Conservation (phyloP, 2,888 invertebrate genomes). For the Syritta pipiens region DNA sequence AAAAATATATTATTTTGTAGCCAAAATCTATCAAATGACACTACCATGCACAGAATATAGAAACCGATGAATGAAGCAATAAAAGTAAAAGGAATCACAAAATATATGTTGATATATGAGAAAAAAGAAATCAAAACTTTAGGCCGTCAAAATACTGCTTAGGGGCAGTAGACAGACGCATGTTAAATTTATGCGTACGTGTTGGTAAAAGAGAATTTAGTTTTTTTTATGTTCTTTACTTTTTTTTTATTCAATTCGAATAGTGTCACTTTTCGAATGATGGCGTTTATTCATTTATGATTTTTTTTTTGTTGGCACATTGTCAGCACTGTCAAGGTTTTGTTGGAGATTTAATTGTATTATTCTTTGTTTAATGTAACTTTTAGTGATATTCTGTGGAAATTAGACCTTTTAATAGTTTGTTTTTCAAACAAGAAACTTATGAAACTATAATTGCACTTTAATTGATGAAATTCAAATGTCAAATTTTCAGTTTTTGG, state of each 20-base stretch:
- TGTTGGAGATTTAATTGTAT: conserved; percentile 6
- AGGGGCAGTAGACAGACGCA: not conserved
- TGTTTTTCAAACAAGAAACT: no score
- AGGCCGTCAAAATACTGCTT: not conserved
- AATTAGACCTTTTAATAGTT: not conserved
- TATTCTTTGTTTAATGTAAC: no score
- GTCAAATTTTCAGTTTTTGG: no score
- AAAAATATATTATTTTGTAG: not conserved
- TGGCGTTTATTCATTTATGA: no score
- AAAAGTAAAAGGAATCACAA: not conserved
- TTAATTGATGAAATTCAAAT: no score
- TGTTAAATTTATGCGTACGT: not conserved
- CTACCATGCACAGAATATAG: not conserved
- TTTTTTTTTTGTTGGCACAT: not conserved
- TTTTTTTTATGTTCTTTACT: not conserved
- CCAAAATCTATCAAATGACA: not conserved
- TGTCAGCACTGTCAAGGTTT: not conserved
- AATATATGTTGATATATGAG: not conserved
- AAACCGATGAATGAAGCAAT: not conserved
- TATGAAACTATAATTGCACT: no score
- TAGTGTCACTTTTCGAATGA: not conserved
- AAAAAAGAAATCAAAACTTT: not conserved
- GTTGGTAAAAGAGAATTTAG: not conserved
- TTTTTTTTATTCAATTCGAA: not conserved
- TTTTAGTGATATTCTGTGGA: conserved; percentile 1